Conservation (phyloP, 2,113 vertebrate species). For the Limnothrissa miodon region DNA sequence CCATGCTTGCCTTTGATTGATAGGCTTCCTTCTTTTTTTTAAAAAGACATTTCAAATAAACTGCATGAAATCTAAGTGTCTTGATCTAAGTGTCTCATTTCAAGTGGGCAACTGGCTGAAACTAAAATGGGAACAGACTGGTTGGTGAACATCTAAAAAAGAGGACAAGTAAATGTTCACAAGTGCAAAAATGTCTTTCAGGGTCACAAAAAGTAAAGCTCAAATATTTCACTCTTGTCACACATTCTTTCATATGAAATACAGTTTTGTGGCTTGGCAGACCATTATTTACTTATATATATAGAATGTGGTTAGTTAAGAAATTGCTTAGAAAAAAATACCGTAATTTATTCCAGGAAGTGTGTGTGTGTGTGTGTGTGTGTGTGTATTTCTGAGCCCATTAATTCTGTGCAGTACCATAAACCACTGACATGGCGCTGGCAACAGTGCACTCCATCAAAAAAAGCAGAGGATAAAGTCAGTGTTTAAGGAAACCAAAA, state of each 20-base stretch:
- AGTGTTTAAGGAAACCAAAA: conserved; percentile 15
- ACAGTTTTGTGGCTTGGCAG: neutral
- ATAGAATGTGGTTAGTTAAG: neutral
- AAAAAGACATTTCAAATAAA: neutral
- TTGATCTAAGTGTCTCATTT: neutral
- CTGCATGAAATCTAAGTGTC: neutral
- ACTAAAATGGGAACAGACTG: neutral
- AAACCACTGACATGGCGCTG: neutral
- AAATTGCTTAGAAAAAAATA: neutral
- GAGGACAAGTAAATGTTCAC: neutral
- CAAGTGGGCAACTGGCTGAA: neutral
- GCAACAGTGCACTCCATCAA: neutral
- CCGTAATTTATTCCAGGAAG: neutral
- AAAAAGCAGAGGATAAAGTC: neutral
- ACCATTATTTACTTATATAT: neutral
- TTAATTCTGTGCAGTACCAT: neutral
- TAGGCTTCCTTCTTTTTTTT: neutral
- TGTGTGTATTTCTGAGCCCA: neutral
- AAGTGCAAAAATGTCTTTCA: neutral
- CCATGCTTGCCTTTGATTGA: neutral
- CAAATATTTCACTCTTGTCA: neutral
- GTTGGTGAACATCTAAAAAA: neutral
- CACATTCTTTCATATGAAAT: neutral
- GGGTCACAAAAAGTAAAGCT: neutral
- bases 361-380: neutral